A percentile compares a stretch with the other conserved stretches of the same genome.
phyloP scores from a whole-genome alignment of 2,888 invertebrate species.

The Drosophila ustulata region DNA sequence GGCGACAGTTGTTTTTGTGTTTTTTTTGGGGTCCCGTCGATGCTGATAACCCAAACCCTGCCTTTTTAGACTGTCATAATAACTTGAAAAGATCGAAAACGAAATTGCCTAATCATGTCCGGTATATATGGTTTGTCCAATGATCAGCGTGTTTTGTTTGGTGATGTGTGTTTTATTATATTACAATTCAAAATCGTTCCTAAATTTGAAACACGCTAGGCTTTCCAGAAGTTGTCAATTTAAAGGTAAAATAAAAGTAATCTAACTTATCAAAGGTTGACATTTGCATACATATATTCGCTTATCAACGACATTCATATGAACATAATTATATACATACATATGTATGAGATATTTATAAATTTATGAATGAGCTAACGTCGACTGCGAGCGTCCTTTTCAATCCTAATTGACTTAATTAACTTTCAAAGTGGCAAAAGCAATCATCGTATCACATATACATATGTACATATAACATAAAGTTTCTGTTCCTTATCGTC shows the following conservation, averaged over 20 bases:
- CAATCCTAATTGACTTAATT: constrained; percentile 55
- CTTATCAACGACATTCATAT: not conserved
- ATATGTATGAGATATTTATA: not conserved
- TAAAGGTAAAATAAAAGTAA: not conserved
- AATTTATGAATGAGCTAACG: not conserved
- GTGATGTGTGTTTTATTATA: not conserved
- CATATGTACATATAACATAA: not conserved
- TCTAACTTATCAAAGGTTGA: constrained; percentile 19
- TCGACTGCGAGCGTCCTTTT: not conserved
- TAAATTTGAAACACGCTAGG: not conserved
- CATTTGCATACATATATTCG: not conserved
- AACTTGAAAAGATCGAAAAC: constrained; percentile 14
- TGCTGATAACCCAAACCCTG: constrained; percentile 48
- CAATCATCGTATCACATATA: constrained; percentile 20
- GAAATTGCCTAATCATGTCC: constrained; percentile 58
- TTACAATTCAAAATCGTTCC: not conserved
- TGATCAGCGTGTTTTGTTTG: constrained; percentile 3
- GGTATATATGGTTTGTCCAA: constrained; percentile 17
- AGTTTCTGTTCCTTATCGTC: constrained; percentile 30
- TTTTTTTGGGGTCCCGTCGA: constrained; percentile 19
- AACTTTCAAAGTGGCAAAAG: constrained; percentile 31
- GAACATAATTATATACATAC: not conserved
- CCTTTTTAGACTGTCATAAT: constrained; percentile 19
- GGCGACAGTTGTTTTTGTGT: constrained; percentile 16
- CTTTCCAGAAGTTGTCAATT: not conserved